A percentile compares a stretch with the other conserved stretches of the same genome.
Evolutionary conservation across 2,113 vertebrate species (phyloP).

Genomic region (Anolis carolinensis): DNA sequence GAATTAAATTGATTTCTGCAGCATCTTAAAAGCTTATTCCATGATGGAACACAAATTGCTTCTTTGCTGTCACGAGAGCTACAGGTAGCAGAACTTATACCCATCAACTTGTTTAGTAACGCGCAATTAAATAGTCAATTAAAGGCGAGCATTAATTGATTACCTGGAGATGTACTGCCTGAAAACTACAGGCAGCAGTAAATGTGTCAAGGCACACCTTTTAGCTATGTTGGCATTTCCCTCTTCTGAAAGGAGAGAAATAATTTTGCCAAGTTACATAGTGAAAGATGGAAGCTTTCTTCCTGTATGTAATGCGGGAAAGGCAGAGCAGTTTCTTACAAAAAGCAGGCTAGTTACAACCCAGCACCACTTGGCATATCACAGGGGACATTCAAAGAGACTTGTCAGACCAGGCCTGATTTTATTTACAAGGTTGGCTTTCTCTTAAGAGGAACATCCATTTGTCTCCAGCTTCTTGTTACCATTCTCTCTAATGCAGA

Average conservation of each 20-base stretch:
- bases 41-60: conserved; percentile 9
- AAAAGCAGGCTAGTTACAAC: not conserved
- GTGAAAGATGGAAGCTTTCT: not conserved
- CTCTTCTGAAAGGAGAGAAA: not conserved
- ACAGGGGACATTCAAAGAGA: no score
- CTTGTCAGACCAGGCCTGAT: not conserved
- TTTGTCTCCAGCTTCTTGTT: no score
- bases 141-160: conserved; percentile 54
- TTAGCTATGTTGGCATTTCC: conserved; percentile 9
- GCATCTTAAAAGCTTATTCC: not conserved
- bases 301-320: not conserved
- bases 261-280: not conserved
- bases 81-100: conserved; percentile 16
- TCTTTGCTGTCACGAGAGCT: not conserved
- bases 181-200: conserved; percentile 32
- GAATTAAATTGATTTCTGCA: conserved; percentile 4
- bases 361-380: not conserved
- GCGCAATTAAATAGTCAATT: conserved; percentile 43
- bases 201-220: conserved; percentile 30
- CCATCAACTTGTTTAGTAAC: conserved; percentile 7
- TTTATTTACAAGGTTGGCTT: not conserved
- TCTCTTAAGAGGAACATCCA: no score
- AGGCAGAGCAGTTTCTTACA: not conserved
- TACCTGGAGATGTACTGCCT: conserved; percentile 29
- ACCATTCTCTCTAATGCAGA: not conserved